Percentiles rank a stretch among this genome's conserved stretches.
These are phyloP conservation scores for Alauda arvensis DNA, from an alignment of 2,797 vertebrate genomes.

Conservation along the genomic window DNA sequence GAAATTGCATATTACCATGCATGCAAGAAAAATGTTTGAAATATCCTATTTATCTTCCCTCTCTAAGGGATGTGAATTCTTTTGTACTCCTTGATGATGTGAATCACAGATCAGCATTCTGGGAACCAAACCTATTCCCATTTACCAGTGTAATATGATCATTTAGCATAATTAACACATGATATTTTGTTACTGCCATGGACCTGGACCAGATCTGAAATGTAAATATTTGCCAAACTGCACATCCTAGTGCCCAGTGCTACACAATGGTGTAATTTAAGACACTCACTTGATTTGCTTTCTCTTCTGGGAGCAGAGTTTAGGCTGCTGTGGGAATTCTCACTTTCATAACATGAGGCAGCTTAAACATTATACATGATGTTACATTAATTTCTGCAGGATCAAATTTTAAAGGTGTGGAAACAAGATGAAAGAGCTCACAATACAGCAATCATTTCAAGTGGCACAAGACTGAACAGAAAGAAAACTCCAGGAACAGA, in stretches of 20 bases:
- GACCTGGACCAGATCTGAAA: neutral
- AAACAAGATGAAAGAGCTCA: slow-evolving; percentile 14
- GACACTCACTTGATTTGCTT: neutral
- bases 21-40: slow-evolving; percentile 3
- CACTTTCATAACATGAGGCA: neutral
- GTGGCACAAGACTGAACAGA: neutral
- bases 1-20: neutral
- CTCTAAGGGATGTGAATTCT: neutral
- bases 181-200: neutral
- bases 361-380: neutral
- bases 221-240: slow-evolving; percentile 14
- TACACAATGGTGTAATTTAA: neutral
- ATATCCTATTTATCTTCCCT: neutral
- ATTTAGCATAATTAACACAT: slow-evolving; percentile 12
- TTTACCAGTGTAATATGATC: neutral
- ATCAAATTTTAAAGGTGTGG: slow-evolving; percentile 14
- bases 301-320: slow-evolving; percentile 6
- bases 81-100: slow-evolving; percentile 4
- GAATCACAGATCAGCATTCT: neutral
- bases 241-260: neutral
- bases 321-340: slow-evolving; percentile 36
- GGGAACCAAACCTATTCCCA: neutral
- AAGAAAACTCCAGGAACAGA: neutral
- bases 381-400: slow-evolving; percentile 13
- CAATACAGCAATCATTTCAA: neutral